Base-by-base conservation (phyloP, 1,140 invertebrate species). In the Diorhabda carinulata region DNA sequence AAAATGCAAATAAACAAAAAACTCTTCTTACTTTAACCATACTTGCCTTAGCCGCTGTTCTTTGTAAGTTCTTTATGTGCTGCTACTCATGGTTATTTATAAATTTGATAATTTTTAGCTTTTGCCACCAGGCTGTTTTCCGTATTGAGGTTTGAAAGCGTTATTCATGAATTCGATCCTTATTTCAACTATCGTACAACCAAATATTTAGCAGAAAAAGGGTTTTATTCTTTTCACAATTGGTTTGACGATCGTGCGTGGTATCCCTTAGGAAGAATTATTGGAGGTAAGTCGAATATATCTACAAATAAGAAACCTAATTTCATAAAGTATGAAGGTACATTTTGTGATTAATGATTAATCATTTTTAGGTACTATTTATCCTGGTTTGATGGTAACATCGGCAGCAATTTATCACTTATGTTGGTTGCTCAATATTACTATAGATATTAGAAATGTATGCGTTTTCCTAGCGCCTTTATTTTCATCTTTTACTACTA, bases 221-320 rank as follows among this genome's bases (percentile, higher is more conserved):
- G 97, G 3, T 98, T 98, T 82, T 99, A 98, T 83, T 92, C 90
- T 69, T 98, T 99, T 82, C 95, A 98, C 81, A 99, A 99, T 82
- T 99, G 97, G 97, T 99, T 98, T 87, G 97, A 99, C 87, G 97
- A 98, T 81, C 82, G 95, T 82, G 97, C 97, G 78, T 99, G 97
- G 97, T 99, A 98, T 86, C 96, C 96, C 0, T 83, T 98, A 44
- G 96, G 97, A 7, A 89, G 97, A 83, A 98, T 98, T 80, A 98
- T 99, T 82, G 94, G 94, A 83, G 93, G 91, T 92, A 82, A 82
- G 68, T 69, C 9, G 47, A 68, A 25, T 25, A 25, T 25, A 25
- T 25, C 25, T 25, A 25, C 25, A 44, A 62, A 61, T n/a, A 25
- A 61, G 9, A 57, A n/a, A 7, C 3, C n/a, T n/a, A 57, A n/a